Conservation (phyloP, 1,140 invertebrate genomes). For the Macrotrachela quadricornifera region DNA sequence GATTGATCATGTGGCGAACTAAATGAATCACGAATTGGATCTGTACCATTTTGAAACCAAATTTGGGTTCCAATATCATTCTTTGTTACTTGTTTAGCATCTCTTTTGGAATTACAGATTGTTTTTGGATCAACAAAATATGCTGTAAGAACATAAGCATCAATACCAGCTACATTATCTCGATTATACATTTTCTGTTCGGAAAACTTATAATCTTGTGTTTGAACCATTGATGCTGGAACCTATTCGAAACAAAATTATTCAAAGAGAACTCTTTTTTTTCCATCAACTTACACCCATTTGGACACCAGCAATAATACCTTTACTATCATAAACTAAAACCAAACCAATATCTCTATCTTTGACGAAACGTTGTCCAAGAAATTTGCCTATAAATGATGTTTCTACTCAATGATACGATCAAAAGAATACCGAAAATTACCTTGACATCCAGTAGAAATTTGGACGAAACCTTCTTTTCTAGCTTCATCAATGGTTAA, state of each 20-base stretch:
- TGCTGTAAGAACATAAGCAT: slow-evolving; percentile 5
- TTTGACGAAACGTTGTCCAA: slow-evolving; percentile 21
- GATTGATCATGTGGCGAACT: slow-evolving; percentile 14
- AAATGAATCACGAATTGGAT: slow-evolving; percentile 8
- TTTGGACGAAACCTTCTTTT: background rate
- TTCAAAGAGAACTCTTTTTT: background rate
- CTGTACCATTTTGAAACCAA: slow-evolving; percentile 9
- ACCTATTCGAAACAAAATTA: no score
- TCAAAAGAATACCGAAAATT: no score
- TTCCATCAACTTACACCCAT: slow-evolving; percentile 13
- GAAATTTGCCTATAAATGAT: slow-evolving; percentile 11
- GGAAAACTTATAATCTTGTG: background rate
- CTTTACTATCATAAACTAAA: slow-evolving; percentile 20
- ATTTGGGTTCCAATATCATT: slow-evolving; percentile 5
- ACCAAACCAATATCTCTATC: slow-evolving; percentile 16
- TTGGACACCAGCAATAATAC: slow-evolving; percentile 25
- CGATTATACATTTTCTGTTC: background rate
- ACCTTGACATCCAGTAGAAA: no score
- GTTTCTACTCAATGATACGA: no score
- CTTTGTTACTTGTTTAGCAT: background rate
- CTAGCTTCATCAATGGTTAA: background rate
- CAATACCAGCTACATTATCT: background rate
- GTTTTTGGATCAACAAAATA: slow-evolving; percentile 9
- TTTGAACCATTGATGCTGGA: background rate
- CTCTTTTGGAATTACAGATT: background rate